These are phyloP conservation scores for Synchiropus splendidus DNA, from an alignment of 2,113 vertebrate species.

Conservation along the genomic window DNA sequence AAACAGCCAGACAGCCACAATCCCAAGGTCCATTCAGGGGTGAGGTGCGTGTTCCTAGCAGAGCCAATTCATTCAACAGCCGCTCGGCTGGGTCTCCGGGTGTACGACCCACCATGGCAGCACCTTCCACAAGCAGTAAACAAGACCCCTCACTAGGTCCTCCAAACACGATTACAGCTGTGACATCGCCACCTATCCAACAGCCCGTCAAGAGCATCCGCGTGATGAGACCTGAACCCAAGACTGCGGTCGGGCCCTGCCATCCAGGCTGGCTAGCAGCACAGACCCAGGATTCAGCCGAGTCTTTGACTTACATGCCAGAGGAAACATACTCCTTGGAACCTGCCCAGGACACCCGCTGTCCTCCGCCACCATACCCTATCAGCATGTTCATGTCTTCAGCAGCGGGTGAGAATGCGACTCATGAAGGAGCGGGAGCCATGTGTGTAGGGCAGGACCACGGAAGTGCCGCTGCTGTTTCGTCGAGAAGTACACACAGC, in stretches of 20 bases:
- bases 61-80: slow-evolving; percentile 90
- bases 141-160: slow-evolving; percentile 71
- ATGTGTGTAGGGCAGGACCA: slow-evolving; percentile 46
- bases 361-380: slow-evolving; percentile 88
- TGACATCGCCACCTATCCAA: slow-evolving; percentile 89
- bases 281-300: slow-evolving; percentile 65
- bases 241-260: slow-evolving; percentile 92
- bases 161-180: slow-evolving; percentile 87
- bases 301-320: slow-evolving; percentile 70
- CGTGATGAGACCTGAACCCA: slow-evolving; percentile 90
- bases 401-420: slow-evolving; percentile 60
- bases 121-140: slow-evolving; percentile 56
- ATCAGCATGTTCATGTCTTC: slow-evolving; percentile 77
- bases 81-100: slow-evolving; percentile 72
- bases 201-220: slow-evolving; percentile 94
- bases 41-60: slow-evolving; percentile 76
- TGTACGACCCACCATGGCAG: slow-evolving; percentile 67
- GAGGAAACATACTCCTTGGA: slow-evolving; percentile 72
- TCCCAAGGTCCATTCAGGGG: slow-evolving; percentile 77
- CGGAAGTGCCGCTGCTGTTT: slow-evolving; percentile 4
- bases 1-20: slow-evolving; percentile 60
- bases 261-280: slow-evolving; percentile 85
- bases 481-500: slow-evolving; percentile 18
- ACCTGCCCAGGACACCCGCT: slow-evolving; percentile 74
- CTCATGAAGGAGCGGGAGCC: slow-evolving; percentile 56